Base-by-base conservation (phyloP, 2,113 vertebrate genomes). In the Etia nguti region DNA sequence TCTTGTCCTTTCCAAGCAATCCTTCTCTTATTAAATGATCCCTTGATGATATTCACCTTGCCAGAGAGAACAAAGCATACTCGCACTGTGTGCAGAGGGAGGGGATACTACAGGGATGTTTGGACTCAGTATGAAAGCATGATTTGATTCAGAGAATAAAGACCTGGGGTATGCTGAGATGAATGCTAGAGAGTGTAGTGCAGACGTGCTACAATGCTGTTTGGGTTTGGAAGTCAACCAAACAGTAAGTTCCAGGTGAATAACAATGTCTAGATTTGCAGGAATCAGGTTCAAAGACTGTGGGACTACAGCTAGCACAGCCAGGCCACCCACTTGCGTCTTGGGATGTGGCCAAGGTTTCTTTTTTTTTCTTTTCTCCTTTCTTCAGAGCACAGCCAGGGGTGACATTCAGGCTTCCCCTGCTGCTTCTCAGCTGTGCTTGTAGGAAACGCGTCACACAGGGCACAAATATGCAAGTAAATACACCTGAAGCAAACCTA, bases 251-350 rank as follows among this genome's bases (percentile, higher is more conserved):
- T 95, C 79, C 84, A 92, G 89, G 88, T 93, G 92, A 93, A 94
- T 94, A 94, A 92, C 91, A 95, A 96, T 86, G 81, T 85, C 79
- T 83, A 83, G 82, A 90, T 94, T 94, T 89, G 82, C 90, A 91
- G 85, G 88, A 87, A 87, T 92, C 81, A 41, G 80, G 90, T 94
- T 93, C 29, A 91, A 91, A 91, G 87, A 88, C 80, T 79, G 70
- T 57, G 36, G 68, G 85, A 80, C 86, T 81, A 50, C 84, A 56
- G 88, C 16, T 10, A 80, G 90, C 88, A 86, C 75, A 62, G 86
- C 85, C 60, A 48, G 82, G 83, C 92, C 87, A 88, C 85, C 85
- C 26, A 59, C 93, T 83, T 87, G 77, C 59, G 65, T 90, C n/a
- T 79, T 91, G 88, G 80, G 86, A 52, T 57, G 82, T 15, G 29